Evolutionary conservation across 1,140 invertebrate genomes (phyloP).

Genomic region (Rhagoletis zephyria): DNA sequence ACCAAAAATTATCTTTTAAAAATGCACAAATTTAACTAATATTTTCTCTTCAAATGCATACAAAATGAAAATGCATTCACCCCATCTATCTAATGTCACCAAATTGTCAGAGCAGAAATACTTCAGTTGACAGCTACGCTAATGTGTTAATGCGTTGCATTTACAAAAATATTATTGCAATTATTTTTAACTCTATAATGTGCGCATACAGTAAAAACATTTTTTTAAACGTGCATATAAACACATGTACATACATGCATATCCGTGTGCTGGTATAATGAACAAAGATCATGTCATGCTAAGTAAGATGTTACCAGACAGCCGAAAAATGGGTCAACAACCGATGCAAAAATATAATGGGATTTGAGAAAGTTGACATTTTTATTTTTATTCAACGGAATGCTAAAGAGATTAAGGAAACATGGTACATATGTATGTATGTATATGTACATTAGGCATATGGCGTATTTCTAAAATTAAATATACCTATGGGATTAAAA

Average conservation of each 20-base stretch:
- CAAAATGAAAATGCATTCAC: no score
- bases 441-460: no score
- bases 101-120: neutral
- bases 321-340: conserved; percentile 34
- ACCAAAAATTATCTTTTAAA: no score
- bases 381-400: no score
- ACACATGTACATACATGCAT: neutral
- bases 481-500: no score
- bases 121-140: conserved; percentile 21
- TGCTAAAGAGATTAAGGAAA: no score
- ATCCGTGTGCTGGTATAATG: neutral
- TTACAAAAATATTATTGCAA: neutral
- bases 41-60: no score
- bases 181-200: neutral
- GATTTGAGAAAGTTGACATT: neutral
- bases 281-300: neutral
- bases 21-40: no score
- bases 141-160: neutral
- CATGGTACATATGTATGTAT: no score
- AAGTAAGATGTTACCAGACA: neutral
- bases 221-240: neutral
- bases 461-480: no score
- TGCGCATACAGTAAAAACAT: neutral
- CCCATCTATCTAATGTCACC: no score
- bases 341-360: neutral